phyloP scores from a whole-genome alignment of 37 sponge, comb jelly and placozoan species.

The Petrosia ficiformis region DNA sequence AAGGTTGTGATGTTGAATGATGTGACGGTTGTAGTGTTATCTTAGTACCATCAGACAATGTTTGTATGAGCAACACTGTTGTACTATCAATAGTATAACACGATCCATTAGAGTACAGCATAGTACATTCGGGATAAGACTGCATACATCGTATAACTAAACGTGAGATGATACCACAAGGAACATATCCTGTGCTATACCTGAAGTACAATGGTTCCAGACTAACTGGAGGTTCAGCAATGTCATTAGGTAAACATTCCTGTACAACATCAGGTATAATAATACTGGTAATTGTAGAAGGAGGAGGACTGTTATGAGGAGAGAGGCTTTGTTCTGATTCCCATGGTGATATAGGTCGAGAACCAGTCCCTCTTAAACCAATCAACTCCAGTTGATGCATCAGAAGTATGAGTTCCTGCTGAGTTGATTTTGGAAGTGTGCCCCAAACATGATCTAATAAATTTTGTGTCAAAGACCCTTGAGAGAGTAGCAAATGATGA shows the following conservation, averaged over 20 bases:
- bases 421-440: neutral
- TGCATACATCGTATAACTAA: constrained; percentile 59
- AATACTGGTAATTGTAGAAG: constrained; percentile 16
- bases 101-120: constrained; percentile 43
- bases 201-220: neutral
- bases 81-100: neutral
- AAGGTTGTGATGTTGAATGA: neutral
- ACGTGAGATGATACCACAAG: constrained; percentile 33
- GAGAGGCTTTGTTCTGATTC: neutral
- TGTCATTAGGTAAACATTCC: constrained; percentile 16
- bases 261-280: constrained; percentile 42
- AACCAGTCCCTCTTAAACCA: constrained; percentile 20
- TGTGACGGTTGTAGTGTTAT: neutral
- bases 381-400: constrained; percentile 74
- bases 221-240: neutral
- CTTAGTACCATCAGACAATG: neutral
- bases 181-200: neutral
- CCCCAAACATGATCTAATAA: constrained; percentile 55
- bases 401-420: constrained; percentile 28
- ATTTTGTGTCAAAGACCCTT: constrained; percentile 33
- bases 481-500: constrained; percentile 8
- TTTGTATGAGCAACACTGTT: neutral
- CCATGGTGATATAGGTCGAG: constrained; percentile 6
- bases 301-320: neutral
- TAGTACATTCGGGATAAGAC: constrained; percentile 29